Evolutionary conservation across 2,113 vertebrate genomes (phyloP), one percentile per base, ranked within the genome.

Genomic region (Actenoides hombroni): DNA sequence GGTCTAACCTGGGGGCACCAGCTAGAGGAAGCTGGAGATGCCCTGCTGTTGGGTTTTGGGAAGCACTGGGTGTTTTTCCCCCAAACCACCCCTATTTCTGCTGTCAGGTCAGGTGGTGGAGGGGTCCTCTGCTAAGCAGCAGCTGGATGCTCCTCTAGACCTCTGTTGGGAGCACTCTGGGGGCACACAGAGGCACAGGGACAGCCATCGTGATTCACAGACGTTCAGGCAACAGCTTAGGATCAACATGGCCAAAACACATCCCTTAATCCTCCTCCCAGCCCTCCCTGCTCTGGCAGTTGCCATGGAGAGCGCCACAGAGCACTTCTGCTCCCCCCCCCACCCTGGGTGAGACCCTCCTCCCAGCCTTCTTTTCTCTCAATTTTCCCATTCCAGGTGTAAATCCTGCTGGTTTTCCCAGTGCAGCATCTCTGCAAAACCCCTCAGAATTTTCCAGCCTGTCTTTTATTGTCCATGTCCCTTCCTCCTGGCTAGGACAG

Each of bases 121-220:
- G 17, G 1, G 6, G 4, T 2, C 8, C 16, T 15, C 26, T 35
- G 54, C 8, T 49, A 24, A 56, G 59, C 48, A 42, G 74, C 56
- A 78, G 60, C 51, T 20, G 46, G 74, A 5, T 68, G 63, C 16
- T 44, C 33, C 68, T 42, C 23, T 13, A 9, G 37, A 74, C 10
- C 0, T 0, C 79, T 28, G 23, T 10, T 0, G 13, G 78, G 14
- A 67, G 29, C 13, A 8, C 17, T 35, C 48, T 0, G 49, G 15
- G 56, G 33, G 60, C 35, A 16, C 48, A n/a, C 0, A 0, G 46
- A 35, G 49, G 35, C 37, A 29, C 46, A 25, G 69, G 65, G 42
- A 86, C 49, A 46, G 65, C 42, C 70, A 29, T 14, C 0, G 8
- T 2, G 6, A 78, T 84, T 44, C 25, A 49, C 63, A 57, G 53